phyloP scores from a whole-genome alignment of 2,888 invertebrate species.

The Anoncus sp. region DNA sequence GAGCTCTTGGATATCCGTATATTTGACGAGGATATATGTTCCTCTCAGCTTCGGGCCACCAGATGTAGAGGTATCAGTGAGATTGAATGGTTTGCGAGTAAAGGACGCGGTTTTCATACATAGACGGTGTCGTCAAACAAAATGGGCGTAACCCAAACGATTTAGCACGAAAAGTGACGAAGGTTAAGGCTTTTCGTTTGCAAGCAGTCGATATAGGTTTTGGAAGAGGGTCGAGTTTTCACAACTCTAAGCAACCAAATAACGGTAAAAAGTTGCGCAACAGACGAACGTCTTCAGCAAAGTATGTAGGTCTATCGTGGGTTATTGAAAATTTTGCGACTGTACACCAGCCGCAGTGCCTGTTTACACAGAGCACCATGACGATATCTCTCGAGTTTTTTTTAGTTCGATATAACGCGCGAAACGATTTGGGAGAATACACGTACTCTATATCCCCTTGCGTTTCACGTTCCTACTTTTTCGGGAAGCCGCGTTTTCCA shows the following conservation, averaged over 20 bases:
- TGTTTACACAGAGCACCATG: constrained; percentile 8
- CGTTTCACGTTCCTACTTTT: background rate
- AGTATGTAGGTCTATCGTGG: constrained; percentile 11
- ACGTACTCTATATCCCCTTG: background rate
- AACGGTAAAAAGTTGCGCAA: constrained; percentile 5
- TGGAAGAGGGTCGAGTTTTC: constrained; percentile 21
- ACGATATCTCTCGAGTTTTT: constrained; percentile 15
- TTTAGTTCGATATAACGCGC: constrained; percentile 14
- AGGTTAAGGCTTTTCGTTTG: constrained; percentile 4
- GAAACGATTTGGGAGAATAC: constrained; percentile 16
- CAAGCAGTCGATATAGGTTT: constrained; percentile 1
- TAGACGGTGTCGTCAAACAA: background rate
- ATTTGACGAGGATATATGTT: constrained; percentile 28
- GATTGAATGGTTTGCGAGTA: constrained; percentile 1
- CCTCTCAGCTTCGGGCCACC: constrained; percentile 9
- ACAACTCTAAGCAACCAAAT: constrained; percentile 9
- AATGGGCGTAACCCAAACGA: constrained; percentile 8
- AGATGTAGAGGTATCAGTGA: background rate
- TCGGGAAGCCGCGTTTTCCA: background rate
- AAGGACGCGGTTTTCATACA: constrained; percentile 7
- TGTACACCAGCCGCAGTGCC: background rate
- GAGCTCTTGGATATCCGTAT: constrained; percentile 14
- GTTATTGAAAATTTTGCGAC: constrained; percentile 42
- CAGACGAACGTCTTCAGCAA: constrained; percentile 13
- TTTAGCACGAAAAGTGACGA: background rate